Base-by-base conservation (phyloP, 2,888 invertebrate genomes). In the Eristalis pertinax region DNA sequence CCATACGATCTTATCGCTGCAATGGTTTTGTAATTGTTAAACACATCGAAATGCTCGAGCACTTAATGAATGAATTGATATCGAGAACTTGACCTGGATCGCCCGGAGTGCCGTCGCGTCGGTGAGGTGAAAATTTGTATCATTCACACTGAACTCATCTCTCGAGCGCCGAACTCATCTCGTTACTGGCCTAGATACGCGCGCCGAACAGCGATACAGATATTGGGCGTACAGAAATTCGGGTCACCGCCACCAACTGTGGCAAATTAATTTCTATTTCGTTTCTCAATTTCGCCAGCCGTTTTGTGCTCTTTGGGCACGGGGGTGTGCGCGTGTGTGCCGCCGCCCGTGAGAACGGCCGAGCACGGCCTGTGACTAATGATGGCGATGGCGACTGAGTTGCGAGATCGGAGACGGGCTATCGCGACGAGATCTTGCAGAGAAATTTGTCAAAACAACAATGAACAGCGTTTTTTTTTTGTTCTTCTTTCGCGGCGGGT, bases 161-260 rank as follows among this genome's bases (percentile, higher is more conserved):
- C 38, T 70, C 38, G 35, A 43, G n/a, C 50, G 60, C 26, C 43
- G 65, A 58, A 60, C n/a, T 78, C 35, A 58, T 74, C 70, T 75
- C 58, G 69, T 70, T 62, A 43, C 65, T 75, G 75, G 50, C 41
- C 75, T 43, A 80, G 64, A 68, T 76, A 65, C 29, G 70, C 64
- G 50, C 35, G 32, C 72, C 70, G 26, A 60, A 2, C 60, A 60
- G 67, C 19, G n/a, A 19, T 19, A 50, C 75, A 32, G 32, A 32
- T 80, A 76, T 80, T 84, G 80, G 80, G 84, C 84, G 84, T 64
- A 11, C 65, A 50, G 26, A 26, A 76, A 84, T 76, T 63, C 70
- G 24, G 84, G 84, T 75, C 84, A 84, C 64, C 72, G 50, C 70
- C 65, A 76, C 50, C 50, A 72, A 74, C 67, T 79, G 74, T 74